Evolutionary conservation across 1,140 invertebrate species (phyloP).

Genomic region (Ephestia elutella): DNA sequence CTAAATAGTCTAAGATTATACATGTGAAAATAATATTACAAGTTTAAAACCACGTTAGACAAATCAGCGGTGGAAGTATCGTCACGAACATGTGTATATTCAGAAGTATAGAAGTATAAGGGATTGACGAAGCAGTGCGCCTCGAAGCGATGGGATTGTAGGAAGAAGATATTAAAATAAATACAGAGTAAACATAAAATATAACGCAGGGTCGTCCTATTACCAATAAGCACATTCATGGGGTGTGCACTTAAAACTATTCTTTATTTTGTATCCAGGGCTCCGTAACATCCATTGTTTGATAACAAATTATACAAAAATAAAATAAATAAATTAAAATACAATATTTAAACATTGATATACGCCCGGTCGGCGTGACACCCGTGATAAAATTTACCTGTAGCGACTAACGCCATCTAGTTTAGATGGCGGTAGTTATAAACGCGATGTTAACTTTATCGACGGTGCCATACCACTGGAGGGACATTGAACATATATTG

Average conservation of each 20-base stretch:
- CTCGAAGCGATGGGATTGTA: slow-evolving; percentile 58
- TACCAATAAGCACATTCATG: slow-evolving; percentile 71
- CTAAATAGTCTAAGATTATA: too few relatives aligned
- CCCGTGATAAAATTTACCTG: background rate
- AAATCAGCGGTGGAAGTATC: slow-evolving; percentile 41
- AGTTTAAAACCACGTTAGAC: slow-evolving; percentile 41
- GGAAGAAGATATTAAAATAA: slow-evolving; percentile 51
- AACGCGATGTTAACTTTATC: background rate
- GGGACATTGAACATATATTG: slow-evolving; percentile 34
- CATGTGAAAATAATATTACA: background rate
- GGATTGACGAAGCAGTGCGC: slow-evolving; percentile 61
- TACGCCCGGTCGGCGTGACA: slow-evolving; percentile 12
- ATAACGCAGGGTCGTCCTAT: slow-evolving; percentile 64
- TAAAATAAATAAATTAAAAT: slow-evolving; percentile 35
- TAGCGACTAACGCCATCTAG: background rate
- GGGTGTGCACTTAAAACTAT: slow-evolving; percentile 69
- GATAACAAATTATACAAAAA: slow-evolving; percentile 32
- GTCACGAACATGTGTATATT: slow-evolving; percentile 38
- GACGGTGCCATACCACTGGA: background rate
- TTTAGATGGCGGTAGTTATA: background rate
- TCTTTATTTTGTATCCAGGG: slow-evolving; percentile 51
- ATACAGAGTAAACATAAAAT: slow-evolving; percentile 59
- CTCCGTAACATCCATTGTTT: slow-evolving; percentile 49
- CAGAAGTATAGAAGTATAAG: slow-evolving; percentile 30
- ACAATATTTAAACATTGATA: slow-evolving; percentile 39